phyloP scores from a whole-genome alignment of 2,888 invertebrate species.

The Tachystola acroxantha region DNA sequence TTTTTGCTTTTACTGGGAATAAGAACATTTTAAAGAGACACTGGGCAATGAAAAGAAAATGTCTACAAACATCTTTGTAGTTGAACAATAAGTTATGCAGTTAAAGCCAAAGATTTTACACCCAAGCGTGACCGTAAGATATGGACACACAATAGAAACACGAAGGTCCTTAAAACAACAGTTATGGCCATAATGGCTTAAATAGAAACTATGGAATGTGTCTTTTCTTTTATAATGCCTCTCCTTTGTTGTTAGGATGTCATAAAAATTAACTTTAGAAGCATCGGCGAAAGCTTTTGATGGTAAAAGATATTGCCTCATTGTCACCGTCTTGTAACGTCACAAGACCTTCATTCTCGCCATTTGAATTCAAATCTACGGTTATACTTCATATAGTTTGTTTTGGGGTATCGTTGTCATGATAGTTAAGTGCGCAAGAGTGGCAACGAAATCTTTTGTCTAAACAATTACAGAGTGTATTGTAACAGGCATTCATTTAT shows the following conservation, averaged over 20 bases:
- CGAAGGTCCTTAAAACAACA: conserved; percentile 32
- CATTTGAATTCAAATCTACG: conserved; percentile 14
- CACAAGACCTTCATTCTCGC: conserved; percentile 13
- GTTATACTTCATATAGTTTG: conserved; percentile 16
- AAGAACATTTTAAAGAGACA: conserved; percentile 24
- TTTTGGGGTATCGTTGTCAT: conserved; percentile 13
- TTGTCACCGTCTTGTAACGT: conserved; percentile 15
- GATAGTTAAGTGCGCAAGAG: conserved; percentile 23
- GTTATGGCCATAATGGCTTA: conserved; percentile 40
- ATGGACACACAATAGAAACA: conserved; percentile 32
- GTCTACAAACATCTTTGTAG: conserved; percentile 47
- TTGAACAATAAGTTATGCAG: conserved; percentile 34
- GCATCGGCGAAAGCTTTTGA: conserved; percentile 67
- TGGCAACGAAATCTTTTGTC: conserved; percentile 49
- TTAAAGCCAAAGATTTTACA: conserved; percentile 24
- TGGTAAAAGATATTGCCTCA: conserved; percentile 52
- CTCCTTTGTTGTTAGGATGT: conserved; percentile 57
- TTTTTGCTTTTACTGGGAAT: background rate
- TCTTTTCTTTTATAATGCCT: conserved; percentile 57
- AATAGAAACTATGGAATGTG: conserved; percentile 50
- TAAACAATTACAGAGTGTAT: conserved; percentile 74
- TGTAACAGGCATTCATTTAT: conserved; percentile 70
- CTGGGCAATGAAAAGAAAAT: conserved; percentile 33
- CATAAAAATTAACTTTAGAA: conserved; percentile 71
- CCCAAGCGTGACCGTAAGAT: conserved; percentile 34